Base-by-base conservation (phyloP, 2,797 vertebrate species). In the Cynopterus sphinx region DNA sequence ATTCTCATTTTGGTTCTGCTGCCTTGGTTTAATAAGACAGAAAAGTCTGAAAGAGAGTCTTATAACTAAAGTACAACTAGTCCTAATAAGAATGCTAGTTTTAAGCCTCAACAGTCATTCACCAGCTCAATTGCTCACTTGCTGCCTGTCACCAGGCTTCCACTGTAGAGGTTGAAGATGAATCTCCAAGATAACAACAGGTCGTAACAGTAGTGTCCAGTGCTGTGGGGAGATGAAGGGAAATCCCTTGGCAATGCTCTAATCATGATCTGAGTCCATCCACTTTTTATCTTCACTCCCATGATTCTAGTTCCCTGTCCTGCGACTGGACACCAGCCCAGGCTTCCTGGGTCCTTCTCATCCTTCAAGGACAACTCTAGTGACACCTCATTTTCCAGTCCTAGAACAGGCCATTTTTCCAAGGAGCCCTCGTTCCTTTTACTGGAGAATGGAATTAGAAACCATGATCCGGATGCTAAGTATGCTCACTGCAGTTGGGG, bases 91-190 rank as follows among this genome's bases (percentile, higher is more conserved):
- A 36, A 59, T 2, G 3, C 70, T 26, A 16, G 46, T 43, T 43
- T 63, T 70, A 31, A 21, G 57, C 39, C 78, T 70, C 16, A 6
- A 24, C 6, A 26, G 51, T n/a, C 11, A 5, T 8, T 41, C 24
- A 15, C 24, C 41, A 33, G 46, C 3, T 2, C 1, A 7, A 5
- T 17, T 33, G 31, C 10, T 57, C 28, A 26, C 51, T 9, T 0
- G 17, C 33, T 1, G 21, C 10, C 26, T 1, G 0, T 26, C 65
- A 36, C 13, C 22, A 24, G 55, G 41, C 26, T 39, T 79, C 26
- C 10, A 22, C 28, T 7, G 2, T 5, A 73, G 21, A 65, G 68
- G 19, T 33, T 61, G 57, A 28, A 65, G n/a, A 57, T 6, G 28
- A 22, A 49, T 15, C 9, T 61, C 39, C 61, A 8, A 17, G 86